Conservation (phyloP, 2,113 vertebrate genomes). For the Myanophis thanlyinensis region DNA sequence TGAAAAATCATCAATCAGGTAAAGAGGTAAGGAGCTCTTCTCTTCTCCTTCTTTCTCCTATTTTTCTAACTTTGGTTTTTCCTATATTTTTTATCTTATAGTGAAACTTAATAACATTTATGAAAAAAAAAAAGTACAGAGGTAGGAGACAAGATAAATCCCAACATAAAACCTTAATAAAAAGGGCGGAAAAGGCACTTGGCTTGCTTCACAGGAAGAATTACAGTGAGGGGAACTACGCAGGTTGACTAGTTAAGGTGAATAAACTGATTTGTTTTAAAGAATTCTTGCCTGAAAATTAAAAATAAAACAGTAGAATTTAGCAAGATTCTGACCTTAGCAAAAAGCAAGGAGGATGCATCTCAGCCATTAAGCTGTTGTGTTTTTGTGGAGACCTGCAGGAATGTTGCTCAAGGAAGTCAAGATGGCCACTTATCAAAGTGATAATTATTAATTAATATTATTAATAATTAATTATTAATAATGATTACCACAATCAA, state of each 20-base stretch:
- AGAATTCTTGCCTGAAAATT: conserved; percentile 58
- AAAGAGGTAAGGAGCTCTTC: background rate
- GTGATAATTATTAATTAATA: too few relatives aligned
- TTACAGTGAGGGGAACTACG: background rate
- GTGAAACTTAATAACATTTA: background rate
- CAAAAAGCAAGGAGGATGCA: conserved; percentile 7
- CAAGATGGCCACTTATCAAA: too few relatives aligned
- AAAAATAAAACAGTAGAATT: conserved; percentile 29
- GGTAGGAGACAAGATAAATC: background rate
- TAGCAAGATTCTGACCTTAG: conserved; percentile 19
- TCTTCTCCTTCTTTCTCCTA: background rate
- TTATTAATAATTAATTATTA: too few relatives aligned
- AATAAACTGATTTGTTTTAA: conserved; percentile 44
- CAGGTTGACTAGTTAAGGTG: conserved; percentile 51
- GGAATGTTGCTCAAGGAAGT: background rate
- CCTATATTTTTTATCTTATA: background rate
- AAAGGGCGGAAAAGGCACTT: conserved; percentile 30
- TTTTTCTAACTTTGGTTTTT: background rate
- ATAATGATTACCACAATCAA: too few relatives aligned
- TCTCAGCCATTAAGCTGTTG: conserved; percentile 36
- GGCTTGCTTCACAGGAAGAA: conserved; percentile 12
- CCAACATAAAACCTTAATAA: background rate
- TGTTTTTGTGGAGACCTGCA: conserved; percentile 34
- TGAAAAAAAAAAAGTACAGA: background rate
- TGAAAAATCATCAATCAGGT: background rate